Evolutionary conservation across 2,888 invertebrate species (phyloP).

Genomic region (Hemaris fuciformis): DNA sequence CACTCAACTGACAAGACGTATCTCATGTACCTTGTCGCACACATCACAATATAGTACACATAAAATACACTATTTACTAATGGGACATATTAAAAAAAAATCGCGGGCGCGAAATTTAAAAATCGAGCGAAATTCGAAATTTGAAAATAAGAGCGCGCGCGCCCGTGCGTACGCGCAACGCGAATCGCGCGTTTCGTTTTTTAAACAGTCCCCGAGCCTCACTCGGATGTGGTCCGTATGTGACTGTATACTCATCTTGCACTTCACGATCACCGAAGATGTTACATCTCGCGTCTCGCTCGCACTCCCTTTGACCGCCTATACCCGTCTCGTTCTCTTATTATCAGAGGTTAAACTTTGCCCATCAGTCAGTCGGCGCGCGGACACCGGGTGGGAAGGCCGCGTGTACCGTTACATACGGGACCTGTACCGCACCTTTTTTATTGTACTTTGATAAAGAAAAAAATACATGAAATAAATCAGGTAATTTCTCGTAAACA

Average conservation of each 20-base stretch:
- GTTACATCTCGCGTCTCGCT: conserved; percentile 65
- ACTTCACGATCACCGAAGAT: conserved; percentile 80
- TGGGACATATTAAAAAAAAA: conserved; percentile 9
- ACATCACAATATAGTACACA: conserved; percentile 6
- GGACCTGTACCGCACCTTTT: conserved; percentile 51
- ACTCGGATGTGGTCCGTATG: conserved; percentile 79
- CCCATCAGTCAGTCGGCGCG: conserved; percentile 78
- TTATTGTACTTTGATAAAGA: conserved; percentile 33
- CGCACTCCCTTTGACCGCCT: conserved; percentile 35
- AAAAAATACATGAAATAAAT: conserved; percentile 10
- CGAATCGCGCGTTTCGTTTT: conserved; percentile 64
- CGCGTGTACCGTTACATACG: conserved; percentile 72
- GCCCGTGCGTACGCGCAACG: conserved; percentile 69
- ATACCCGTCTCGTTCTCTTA: conserved; percentile 66
- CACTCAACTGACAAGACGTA: conserved; percentile 1
- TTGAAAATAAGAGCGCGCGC: conserved; percentile 38
- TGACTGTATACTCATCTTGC: conserved; percentile 80
- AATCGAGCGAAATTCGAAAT: conserved; percentile 16
- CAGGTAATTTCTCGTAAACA: conserved; percentile 53
- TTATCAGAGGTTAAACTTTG: conserved; percentile 78
- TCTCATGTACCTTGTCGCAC: not conserved
- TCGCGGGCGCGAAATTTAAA: conserved; percentile 14
- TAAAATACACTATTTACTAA: not conserved
- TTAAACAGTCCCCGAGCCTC: conserved; percentile 69
- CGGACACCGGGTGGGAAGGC: conserved; percentile 72